Base-by-base conservation (phyloP, 2,113 vertebrate genomes). In the Ranitomeya imitator region DNA sequence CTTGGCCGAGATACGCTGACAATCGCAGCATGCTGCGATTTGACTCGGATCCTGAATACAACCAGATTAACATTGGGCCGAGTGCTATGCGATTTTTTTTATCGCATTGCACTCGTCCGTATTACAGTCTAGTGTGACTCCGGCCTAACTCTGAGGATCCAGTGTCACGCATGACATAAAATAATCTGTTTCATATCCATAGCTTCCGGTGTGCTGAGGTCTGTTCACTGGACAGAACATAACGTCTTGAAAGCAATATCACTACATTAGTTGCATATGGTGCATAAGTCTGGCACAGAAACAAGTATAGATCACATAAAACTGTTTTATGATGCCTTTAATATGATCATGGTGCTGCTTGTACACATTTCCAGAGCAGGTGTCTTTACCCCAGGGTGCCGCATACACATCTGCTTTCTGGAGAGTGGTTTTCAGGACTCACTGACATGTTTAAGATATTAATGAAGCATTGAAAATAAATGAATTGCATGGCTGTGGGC, bases 371-470 rank as follows among this genome's bases (percentile, higher is more conserved):
- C 16, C n/a, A 12, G 31, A 69, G 86, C 77, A 80, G 86, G 51
- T 69, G 73, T 86, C 37, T 79, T 7, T 61, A 71, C 52, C 37
- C 37, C 51, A 45, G 26, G 51, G 65, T 82, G 10, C 65, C 26
- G 60, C 86, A 73, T 63, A 87, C 55, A 60, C 37, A 23, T 82
- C 78, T 87, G 61, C 86, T 69, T 87, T 37, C 77, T 81, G 60
- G 45, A 52, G 81, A 81, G 51, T 82, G 52, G 54, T 80, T 81
- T 81, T 87, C 79, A 51, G 73, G 55, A 21, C 21, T 21, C 6
- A 55, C 21, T 88, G 79, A 67, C 57, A 78, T 65, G 61, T 79
- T 86, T 78, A 86, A 77, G 31, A 59, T 54, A 60, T 71, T 21
- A 19, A 85, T 65, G 55, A 79, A 86, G 51, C 15, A n/a, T 11